Conservation (phyloP, 1,140 invertebrate genomes). For the Sipha flava region DNA sequence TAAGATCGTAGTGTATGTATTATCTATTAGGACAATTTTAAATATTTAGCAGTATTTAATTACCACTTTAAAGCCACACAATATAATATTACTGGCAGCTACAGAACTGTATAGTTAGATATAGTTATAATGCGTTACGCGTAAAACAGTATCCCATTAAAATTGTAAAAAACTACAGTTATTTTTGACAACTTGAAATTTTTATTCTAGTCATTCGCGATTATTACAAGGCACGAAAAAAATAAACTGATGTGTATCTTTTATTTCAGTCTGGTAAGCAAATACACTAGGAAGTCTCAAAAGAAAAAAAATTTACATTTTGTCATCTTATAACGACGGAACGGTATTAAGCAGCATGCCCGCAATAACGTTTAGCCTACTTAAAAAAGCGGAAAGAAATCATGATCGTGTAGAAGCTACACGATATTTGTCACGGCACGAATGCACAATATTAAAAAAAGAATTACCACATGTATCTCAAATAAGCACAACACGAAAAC, state of each 20-base stretch:
- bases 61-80: not conserved
- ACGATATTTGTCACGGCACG: not conserved
- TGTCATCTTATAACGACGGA: not conserved
- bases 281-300: not conserved
- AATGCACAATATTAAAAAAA: not conserved
- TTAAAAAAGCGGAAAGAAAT: slow-evolving; percentile 1
- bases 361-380: slow-evolving; percentile 17
- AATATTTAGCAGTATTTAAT: not conserved
- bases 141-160: too few relatives aligned
- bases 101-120: not conserved
- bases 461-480: not conserved
- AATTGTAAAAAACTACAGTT: too few relatives aligned
- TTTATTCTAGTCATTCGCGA: not conserved
- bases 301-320: not conserved
- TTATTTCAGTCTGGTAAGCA: not conserved
- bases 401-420: not conserved
- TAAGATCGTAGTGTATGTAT: too few relatives aligned
- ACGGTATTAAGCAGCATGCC: not conserved
- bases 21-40: too few relatives aligned
- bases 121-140: not conserved
- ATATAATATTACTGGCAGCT: not conserved
- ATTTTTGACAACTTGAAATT: not conserved
- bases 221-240: not conserved
- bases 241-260: not conserved
- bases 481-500: not conserved